A percentile compares a stretch with the other conserved stretches of the same genome.
These are phyloP conservation scores for Boulengeromyrus knoepffleri DNA, from an alignment of 2,113 vertebrate species.

Conservation along the genomic window DNA sequence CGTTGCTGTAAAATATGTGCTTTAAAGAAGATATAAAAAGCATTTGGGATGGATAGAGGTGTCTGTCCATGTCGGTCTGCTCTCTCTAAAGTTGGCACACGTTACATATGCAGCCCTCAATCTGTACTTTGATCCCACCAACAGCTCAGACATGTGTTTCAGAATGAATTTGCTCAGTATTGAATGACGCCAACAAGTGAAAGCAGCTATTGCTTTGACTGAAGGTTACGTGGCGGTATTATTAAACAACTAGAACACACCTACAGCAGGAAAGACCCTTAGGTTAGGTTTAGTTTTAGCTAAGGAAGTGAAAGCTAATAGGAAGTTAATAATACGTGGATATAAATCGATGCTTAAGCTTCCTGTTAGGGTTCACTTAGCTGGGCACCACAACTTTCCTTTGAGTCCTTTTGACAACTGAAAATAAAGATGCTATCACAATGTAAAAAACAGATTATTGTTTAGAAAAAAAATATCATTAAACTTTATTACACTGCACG, in stretches of 20 bases:
- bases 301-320: background rate
- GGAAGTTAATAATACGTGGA: background rate
- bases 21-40: background rate
- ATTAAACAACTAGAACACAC: background rate
- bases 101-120: background rate
- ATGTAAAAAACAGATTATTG: constrained; percentile 25
- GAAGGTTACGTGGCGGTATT: background rate
- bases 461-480: constrained; percentile 66
- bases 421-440: constrained; percentile 15
- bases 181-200: background rate
- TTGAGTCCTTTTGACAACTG: background rate
- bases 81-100: background rate
- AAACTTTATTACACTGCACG: constrained; percentile 83
- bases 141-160: background rate
- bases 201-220: background rate
- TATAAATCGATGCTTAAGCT: background rate
- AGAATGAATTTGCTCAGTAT: background rate
- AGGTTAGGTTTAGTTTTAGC: background rate
- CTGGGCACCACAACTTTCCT: background rate
- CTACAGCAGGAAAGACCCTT: background rate
- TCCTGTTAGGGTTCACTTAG: background rate
- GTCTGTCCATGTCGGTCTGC: background rate
- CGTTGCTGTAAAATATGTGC: background rate
- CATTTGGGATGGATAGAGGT: background rate
- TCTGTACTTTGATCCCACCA: background rate